Evolutionary conservation across 2,888 invertebrate species (phyloP), one percentile per base, ranked within the genome.

Genomic region (Phengaris alcon): DNA sequence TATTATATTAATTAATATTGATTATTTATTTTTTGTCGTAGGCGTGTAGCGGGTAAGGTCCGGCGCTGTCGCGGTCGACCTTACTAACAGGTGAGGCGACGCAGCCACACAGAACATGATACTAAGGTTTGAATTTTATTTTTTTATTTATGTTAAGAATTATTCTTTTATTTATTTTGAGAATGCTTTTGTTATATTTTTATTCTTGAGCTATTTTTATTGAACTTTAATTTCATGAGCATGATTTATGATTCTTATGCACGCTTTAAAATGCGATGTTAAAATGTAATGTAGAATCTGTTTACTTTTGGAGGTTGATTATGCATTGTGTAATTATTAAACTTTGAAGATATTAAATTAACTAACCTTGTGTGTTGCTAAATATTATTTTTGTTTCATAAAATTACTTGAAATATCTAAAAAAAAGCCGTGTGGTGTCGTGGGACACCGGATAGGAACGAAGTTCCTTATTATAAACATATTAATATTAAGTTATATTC

Each of bases 51-150:
- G 82, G 84, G 92, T 90, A 88, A 90, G 92, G 92, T 82, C 86
- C 90, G 91, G 91, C 91, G 90, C 88, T 81, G 81, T 82, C 81
- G 93, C 91, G 91, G 88, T 91, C 92, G 92, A 84, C 93, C 93
- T 93, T 92, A 91, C 92, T 86, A 89, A 90, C 90, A 92, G 93
- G 93, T 93, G 93, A 93, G 93, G 93, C 90, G 91, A 88, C 88
- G 86, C 85, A 90, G 90, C 90, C 89, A 89, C 89, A 87, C 88
- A 91, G 92, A 93, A 87, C 92, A 93, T 93, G 93, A 89, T 93
- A 88, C 91, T 93, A 93, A 93, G 93, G 93, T 93, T 91, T 88
- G 93, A 89, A 87, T 87, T 87, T 87, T 35, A 85, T 35, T 35
- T 0, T 86, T 87, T 89, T 89, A 90, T 91, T 90, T 85, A 79